Percentiles rank a stretch among this genome's conserved stretches.
Conservation (phyloP, 2,113 vertebrate genomes). For the Anhinga anhinga region DNA sequence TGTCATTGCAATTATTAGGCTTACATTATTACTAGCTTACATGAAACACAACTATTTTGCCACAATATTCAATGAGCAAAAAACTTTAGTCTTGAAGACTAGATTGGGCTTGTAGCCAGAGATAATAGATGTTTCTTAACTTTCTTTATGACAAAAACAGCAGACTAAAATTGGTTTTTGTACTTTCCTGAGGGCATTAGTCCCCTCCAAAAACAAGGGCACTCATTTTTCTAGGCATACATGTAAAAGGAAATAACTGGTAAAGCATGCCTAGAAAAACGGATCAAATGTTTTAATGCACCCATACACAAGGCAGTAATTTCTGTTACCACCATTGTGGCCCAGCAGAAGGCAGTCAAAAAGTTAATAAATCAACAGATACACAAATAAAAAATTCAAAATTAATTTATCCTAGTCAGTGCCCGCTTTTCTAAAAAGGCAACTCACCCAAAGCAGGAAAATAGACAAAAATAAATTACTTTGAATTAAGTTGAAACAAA, state of each 20-base stretch:
- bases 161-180: neutral
- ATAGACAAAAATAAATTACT: neutral
- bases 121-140: neutral
- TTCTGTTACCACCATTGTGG: neutral
- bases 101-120: neutral
- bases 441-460: neutral
- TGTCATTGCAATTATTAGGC: neutral
- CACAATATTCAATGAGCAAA: neutral
- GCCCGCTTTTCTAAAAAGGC: neutral
- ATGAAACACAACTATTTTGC: neutral
- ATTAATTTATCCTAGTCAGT: neutral
- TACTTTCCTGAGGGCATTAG: neutral
- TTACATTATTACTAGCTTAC: neutral
- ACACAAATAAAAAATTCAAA: neutral
- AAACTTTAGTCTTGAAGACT: neutral
- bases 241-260: neutral
- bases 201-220: neutral
- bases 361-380: neutral
- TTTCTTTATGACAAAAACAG: neutral
- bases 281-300: neutral
- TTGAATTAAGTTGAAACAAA: neutral
- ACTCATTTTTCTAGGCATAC: neutral
- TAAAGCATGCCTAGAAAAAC: neutral
- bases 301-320: neutral
- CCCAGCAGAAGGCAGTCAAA: neutral